Evolutionary conservation across 1,140 invertebrate species (phyloP).

Genomic region (Dolichoris vasculosae): DNA sequence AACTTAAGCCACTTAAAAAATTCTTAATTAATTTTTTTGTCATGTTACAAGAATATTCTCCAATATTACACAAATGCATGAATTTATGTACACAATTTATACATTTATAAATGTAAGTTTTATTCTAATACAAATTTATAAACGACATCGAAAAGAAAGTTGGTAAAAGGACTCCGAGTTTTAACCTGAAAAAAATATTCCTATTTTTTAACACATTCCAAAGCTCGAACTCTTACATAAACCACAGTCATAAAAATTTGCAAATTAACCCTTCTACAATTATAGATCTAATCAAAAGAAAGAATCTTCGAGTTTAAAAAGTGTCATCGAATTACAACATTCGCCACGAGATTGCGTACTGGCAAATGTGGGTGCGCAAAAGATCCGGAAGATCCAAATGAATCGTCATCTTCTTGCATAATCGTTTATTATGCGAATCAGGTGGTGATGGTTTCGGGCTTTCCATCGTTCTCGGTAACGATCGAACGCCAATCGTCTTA

Average conservation of each 20-base stretch:
- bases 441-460: neutral
- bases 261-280: neutral
- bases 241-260: neutral
- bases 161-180: neutral
- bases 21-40: neutral
- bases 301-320: neutral
- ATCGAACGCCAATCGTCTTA: neutral
- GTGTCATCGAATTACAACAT: neutral
- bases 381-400: slow-evolving; percentile 16
- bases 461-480: neutral
- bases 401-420: too few relatives aligned
- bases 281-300: neutral
- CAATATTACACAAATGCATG: neutral
- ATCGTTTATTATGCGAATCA: slow-evolving; percentile 27
- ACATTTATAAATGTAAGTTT: too few relatives aligned
- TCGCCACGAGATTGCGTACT: neutral
- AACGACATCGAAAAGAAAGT: neutral
- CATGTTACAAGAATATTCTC: neutral
- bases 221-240: neutral
- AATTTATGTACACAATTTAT: too few relatives aligned
- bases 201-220: neutral
- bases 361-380: neutral
- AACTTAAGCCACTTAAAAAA: too few relatives aligned
- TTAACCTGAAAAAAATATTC: neutral
- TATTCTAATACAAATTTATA: neutral